Base-by-base conservation (phyloP, 2,888 invertebrate species). In the Polylopha cassiicola region DNA sequence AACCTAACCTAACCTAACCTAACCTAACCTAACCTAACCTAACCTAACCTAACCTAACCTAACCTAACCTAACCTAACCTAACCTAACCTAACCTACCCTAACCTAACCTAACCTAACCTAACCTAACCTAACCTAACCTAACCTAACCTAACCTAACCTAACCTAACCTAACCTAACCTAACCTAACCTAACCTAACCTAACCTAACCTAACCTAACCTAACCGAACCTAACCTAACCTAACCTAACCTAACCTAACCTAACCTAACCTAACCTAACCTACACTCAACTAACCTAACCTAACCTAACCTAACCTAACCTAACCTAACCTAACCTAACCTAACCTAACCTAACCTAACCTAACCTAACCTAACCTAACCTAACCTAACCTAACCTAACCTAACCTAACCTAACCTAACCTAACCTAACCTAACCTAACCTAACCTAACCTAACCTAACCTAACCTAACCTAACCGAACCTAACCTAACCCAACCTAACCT, bases 351-450 rank as follows among this genome's bases (percentile, higher is more conserved):
- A 47, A 47, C 47, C 47, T 44, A 47, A 36, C 36, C 36, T 27
- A 45, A 48, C 48, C 48, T 48, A 48, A 49, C 46, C 49, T 43
- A 49, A 49, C 46, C 46, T 44, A 41, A 43, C 45, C 43, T 43
- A 45, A 43, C 48, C 48, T 44, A 46, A 46, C 48, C 46, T 48
- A 48, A 48, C 48, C 48, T 46, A 48, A 48, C 48, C 47, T 43
- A 46, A 46, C 43, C 48, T 41, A 46, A 46, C 48, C 48, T 44
- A 48, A 48, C 46, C 46, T 41, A 46, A 46, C 49, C 44, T 43
- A 49, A 47, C 49, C 47, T 41, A 46, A 48, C 48, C 48, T 46
- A 48, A 47, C 47, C 47, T 44, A 47, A 47, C 47, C 47, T 44
- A 47, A 36, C 36, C 36, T 36, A 39, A 39, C 39, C 39, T 39